phyloP scores from a whole-genome alignment of 2,888 invertebrate species.

The Hypolimnas misippus region DNA sequence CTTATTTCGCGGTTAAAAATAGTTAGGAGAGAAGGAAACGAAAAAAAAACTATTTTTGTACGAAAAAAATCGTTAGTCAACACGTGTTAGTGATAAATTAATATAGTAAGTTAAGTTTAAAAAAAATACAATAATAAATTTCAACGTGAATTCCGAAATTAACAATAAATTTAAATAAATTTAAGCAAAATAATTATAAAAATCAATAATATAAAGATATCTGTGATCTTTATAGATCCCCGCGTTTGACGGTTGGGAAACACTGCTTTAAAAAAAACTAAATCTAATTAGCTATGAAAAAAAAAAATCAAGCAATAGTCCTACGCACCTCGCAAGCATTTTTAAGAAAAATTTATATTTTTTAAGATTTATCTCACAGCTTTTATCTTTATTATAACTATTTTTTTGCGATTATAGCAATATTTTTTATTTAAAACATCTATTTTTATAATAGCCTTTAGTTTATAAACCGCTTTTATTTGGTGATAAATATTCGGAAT shows the following conservation, averaged over 20 bases:
- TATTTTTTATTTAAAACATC: constrained; percentile 10
- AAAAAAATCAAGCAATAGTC: constrained; percentile 28
- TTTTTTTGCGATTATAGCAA: constrained; percentile 5
- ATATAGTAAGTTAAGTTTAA: neutral
- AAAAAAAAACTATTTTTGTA: constrained; percentile 11
- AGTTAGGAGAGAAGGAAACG: neutral
- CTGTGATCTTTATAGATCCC: constrained; percentile 13
- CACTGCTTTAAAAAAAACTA: neutral
- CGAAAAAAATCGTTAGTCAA: constrained; percentile 1
- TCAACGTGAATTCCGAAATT: neutral
- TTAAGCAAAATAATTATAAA: constrained; percentile 7
- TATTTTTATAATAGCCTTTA: constrained; percentile 6
- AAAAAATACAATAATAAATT: neutral
- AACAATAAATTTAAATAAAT: neutral
- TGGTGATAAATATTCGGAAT: neutral
- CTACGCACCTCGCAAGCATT: constrained; percentile 48
- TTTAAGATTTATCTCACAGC: constrained; percentile 25
- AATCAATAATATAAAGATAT: constrained; percentile 3
- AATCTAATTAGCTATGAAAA: constrained; percentile 8
- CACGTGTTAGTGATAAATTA: constrained; percentile 1
- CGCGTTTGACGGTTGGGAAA: constrained; percentile 8
- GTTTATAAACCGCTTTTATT: constrained; percentile 2
- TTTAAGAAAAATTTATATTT: constrained; percentile 30
- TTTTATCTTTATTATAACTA: constrained; percentile 18
- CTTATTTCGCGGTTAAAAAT: constrained; percentile 7